Evolutionary conservation across 2,113 vertebrate genomes (phyloP).

Genomic region (Eclectus roratus): DNA sequence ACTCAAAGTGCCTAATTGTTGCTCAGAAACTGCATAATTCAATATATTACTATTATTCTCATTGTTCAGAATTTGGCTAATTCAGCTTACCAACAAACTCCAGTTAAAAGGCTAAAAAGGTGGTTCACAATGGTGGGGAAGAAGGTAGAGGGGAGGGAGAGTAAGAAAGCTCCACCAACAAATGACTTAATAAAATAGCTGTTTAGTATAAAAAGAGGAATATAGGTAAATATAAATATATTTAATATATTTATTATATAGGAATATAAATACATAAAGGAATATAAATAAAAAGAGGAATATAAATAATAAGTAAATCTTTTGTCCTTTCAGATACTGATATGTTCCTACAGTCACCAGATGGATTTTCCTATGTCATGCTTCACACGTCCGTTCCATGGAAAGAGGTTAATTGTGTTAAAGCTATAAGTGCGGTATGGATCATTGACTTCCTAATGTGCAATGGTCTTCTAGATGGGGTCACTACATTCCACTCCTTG

Average conservation of each 20-base stretch:
- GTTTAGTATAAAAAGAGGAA: background rate
- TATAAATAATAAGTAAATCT: background rate
- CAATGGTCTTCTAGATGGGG: background rate
- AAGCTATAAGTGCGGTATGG: background rate
- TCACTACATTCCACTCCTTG: background rate
- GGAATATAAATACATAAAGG: too few relatives aligned
- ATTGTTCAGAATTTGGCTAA: background rate
- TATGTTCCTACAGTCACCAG: fast-evolving
- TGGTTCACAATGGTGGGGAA: fast-evolving
- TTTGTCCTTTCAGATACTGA: background rate
- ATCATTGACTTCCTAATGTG: background rate
- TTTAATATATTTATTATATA: too few relatives aligned
- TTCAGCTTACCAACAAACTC: background rate
- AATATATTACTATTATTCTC: background rate
- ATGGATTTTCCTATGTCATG: background rate
- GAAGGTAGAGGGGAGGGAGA: background rate
- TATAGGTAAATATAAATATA: background rate
- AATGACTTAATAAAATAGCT: background rate
- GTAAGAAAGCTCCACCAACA: background rate
- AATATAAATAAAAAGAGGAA: background rate
- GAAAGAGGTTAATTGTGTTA: background rate
- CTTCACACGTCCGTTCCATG: fast-evolving
- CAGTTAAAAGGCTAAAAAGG: background rate
- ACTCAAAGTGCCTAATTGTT: background rate
- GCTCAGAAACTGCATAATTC: background rate